A percentile compares a stretch with the other conserved stretches of the same genome.
Conservation (phyloP, 1,140 invertebrate species). For the Caenorhabditis briggsae region DNA sequence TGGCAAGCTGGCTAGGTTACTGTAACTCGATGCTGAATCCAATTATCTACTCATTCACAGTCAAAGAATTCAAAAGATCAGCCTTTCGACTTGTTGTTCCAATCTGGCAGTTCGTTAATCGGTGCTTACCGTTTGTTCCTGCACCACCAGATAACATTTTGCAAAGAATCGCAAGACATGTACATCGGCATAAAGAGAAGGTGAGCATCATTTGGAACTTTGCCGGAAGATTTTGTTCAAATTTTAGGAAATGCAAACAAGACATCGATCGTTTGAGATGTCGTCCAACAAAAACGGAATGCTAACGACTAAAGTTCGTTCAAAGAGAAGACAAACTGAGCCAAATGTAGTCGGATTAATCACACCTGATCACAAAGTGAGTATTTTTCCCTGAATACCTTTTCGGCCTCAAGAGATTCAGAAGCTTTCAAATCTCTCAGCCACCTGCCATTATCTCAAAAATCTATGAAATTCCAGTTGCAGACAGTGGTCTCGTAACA, state of each 20-base stretch:
- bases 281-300: slow-evolving; percentile 62
- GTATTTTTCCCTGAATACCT: background rate
- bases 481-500: slow-evolving; percentile 41
- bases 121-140: slow-evolving; percentile 57
- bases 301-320: slow-evolving; percentile 56
- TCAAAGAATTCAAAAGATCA: slow-evolving; percentile 78
- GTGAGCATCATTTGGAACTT: background rate
- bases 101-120: slow-evolving; percentile 69
- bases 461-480: slow-evolving; percentile 53
- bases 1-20: slow-evolving; percentile 77
- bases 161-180: slow-evolving; percentile 61
- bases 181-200: slow-evolving; percentile 19
- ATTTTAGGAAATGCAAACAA: slow-evolving; percentile 66
- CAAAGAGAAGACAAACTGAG: slow-evolving; percentile 65
- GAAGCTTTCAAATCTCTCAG: background rate
- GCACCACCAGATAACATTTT: slow-evolving; percentile 69
- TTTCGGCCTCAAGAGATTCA: background rate
- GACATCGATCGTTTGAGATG: slow-evolving; percentile 64
- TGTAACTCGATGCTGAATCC: slow-evolving; percentile 78
- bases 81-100: slow-evolving; percentile 73
- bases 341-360: slow-evolving; percentile 69
- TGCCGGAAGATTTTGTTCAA: background rate
- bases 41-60: slow-evolving; percentile 78
- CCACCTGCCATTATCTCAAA: slow-evolving; percentile 24
- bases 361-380: slow-evolving; percentile 49